Evolutionary conservation across 2,113 vertebrate genomes (phyloP).

Genomic region (Porphyrio hochstetteri): DNA sequence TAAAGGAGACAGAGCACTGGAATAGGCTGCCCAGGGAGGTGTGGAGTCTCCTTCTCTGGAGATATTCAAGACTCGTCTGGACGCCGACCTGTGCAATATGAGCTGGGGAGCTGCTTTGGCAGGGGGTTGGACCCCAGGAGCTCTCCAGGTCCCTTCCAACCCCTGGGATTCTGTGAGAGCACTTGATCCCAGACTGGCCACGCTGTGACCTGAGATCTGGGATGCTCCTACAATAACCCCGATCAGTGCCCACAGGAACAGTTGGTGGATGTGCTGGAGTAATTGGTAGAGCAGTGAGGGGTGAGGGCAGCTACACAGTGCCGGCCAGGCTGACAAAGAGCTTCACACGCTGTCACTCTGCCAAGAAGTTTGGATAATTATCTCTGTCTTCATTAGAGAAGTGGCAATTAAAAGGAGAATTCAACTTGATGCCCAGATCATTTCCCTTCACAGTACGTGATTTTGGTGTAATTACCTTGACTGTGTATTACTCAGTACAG

Average conservation of each 20-base stretch:
- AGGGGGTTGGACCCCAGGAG: too few relatives aligned
- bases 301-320: background rate
- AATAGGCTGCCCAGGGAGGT: too few relatives aligned
- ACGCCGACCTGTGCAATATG: too few relatives aligned
- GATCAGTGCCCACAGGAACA: fast-evolving
- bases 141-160: too few relatives aligned
- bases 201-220: background rate
- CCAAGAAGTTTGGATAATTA: constrained; percentile 16
- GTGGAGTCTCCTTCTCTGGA: too few relatives aligned
- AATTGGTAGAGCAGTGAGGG: background rate
- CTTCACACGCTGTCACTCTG: background rate
- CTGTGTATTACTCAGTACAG: background rate
- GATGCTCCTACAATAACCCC: background rate
- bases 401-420: background rate
- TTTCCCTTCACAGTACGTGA: background rate
- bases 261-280: background rate
- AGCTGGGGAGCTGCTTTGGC: too few relatives aligned
- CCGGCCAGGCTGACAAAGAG: background rate
- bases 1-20: too few relatives aligned
- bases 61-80: too few relatives aligned
- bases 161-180: too few relatives aligned
- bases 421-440: background rate
- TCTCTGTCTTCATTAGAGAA: constrained; percentile 9
- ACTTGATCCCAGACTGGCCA: background rate
- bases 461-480: background rate